These are phyloP conservation scores for Exephanes ischioxanthus DNA, from an alignment of 2,888 invertebrate species.

Conservation along the genomic window DNA sequence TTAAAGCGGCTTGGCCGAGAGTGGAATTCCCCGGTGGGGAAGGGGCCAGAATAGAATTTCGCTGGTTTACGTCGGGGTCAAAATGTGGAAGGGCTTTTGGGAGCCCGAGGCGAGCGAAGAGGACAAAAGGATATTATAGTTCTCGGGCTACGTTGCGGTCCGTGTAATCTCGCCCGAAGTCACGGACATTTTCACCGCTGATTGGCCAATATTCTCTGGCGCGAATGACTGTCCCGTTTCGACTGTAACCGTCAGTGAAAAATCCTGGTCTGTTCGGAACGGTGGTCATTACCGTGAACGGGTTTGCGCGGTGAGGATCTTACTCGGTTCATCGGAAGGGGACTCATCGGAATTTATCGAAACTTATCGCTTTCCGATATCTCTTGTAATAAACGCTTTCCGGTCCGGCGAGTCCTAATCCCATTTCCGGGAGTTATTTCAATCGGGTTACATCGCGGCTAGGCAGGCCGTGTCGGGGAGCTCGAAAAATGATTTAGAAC, in stretches of 20 bases:
- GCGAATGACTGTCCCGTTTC: not conserved
- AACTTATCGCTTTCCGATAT: conserved; percentile 65
- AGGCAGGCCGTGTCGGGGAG: conserved; percentile 12
- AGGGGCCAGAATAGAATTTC: conserved; percentile 28
- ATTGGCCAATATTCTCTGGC: conserved; percentile 31
- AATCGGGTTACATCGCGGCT: conserved; percentile 41
- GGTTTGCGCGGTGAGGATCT: not conserved
- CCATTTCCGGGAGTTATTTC: conserved; percentile 48
- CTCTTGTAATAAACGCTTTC: conserved; percentile 49
- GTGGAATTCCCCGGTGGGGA: conserved; percentile 31
- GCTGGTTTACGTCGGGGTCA: conserved; percentile 29
- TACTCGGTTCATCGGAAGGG: conserved; percentile 36
- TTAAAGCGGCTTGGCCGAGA: conserved; percentile 1
- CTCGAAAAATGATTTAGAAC: conserved; percentile 34
- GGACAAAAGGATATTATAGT: conserved; percentile 33
- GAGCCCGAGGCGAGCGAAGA: not conserved
- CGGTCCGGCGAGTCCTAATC: conserved; percentile 27
- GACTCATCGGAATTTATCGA: conserved; percentile 53
- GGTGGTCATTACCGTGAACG: conserved; percentile 19
- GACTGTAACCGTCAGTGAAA: conserved; percentile 23
- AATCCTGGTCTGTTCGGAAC: conserved; percentile 16
- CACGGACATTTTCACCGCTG: conserved; percentile 10
- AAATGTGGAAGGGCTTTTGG: conserved; percentile 16
- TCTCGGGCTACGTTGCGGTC: conserved; percentile 6
- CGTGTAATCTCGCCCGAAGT: not conserved